Evolutionary conservation across 2,113 vertebrate species (phyloP).

Genomic region (Cisticola juncidis): DNA sequence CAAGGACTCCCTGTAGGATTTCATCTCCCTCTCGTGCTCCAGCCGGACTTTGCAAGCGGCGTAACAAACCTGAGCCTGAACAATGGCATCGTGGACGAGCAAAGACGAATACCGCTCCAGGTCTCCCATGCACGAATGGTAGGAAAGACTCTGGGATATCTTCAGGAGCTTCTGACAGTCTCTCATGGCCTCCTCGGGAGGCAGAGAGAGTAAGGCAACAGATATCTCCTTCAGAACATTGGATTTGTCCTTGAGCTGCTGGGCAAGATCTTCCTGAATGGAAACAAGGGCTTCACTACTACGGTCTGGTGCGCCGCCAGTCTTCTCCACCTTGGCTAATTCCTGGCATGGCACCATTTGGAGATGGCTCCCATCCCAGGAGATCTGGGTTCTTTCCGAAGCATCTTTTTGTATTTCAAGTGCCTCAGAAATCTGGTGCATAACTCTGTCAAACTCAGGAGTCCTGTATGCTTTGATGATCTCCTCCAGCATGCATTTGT

Average conservation of each 20-base stretch:
- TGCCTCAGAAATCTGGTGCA: constrained; percentile 79
- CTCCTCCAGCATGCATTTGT: constrained; percentile 79
- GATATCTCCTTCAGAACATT: constrained; percentile 80
- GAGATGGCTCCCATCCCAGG: constrained; percentile 64
- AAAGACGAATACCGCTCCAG: constrained; percentile 77
- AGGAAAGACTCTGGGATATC: constrained; percentile 73
- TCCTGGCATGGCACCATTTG: constrained; percentile 75
- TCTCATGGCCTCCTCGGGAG: constrained; percentile 55
- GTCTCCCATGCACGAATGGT: constrained; percentile 60
- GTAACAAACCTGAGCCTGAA: constrained; percentile 91
- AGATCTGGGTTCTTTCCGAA: constrained; percentile 38
- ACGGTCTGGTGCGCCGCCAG: constrained; percentile 19
- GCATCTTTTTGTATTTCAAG: constrained; percentile 59
- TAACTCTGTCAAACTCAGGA: constrained; percentile 77
- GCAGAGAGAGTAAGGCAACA: constrained; percentile 77
- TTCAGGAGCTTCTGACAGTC: constrained; percentile 77
- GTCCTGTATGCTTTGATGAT: constrained; percentile 79
- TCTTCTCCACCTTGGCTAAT: constrained; percentile 71
- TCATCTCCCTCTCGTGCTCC: constrained; percentile 81
- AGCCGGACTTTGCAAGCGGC: constrained; percentile 84
- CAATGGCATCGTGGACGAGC: constrained; percentile 87
- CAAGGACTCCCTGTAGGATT: constrained; percentile 79
- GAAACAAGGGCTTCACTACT: constrained; percentile 73
- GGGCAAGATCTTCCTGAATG: constrained; percentile 81
- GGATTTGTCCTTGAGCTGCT: constrained; percentile 87